Evolutionary conservation across 1,140 invertebrate species (phyloP), one percentile per base, ranked within the genome.

Genomic region (Lanistes nyassanus): DNA sequence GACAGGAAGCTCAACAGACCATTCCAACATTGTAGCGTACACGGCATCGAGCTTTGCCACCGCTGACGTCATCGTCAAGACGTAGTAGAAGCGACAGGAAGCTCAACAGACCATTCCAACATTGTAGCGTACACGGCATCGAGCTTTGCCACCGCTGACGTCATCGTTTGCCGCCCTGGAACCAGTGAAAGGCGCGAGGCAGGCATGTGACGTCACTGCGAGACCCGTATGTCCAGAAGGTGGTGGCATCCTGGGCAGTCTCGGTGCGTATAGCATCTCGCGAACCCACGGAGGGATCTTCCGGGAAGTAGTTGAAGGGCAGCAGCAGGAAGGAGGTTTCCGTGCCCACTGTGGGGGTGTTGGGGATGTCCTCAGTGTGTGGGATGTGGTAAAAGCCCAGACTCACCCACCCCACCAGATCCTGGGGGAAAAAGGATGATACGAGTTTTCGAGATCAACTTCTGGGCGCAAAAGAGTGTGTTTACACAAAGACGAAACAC

Each of bases 201-300:
- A 60, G 21, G 47, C 70, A 72, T 31, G 56, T 56, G 56, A 72
- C 37, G 36, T 72, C 55, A n/a, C 16, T 58, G 37, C 42, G 34
- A 4, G 70, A 39, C 16, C 70, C 70, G 70, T 72, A 72, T 21
- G 56, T 58, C 1, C 42, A n/a, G n/a, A 62, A 72, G 11, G 23
- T 11, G 5, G 55, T 62, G n/a, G 0, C 6, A 16, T 23, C 36
- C 5, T 23, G 23, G 11, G 5, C 37, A 21, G 19, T 0, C 6
- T 95, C 92, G 94, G 80, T 53, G 31, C 79, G 64, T 16, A 86
- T 64, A 0, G 82, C 81, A 39, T 85, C 80, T 29, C 77, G 74
- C 31, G 85, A 83, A 11, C 69, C 73, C 65, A 82, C 62, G 16
- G 82, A 82, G 21, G 86, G 85, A 53, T 82, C 80, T 56, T 83